These are phyloP conservation scores for Ceratosolen fusciceps DNA, from an alignment of 1,140 invertebrate species.

Conservation along the genomic window DNA sequence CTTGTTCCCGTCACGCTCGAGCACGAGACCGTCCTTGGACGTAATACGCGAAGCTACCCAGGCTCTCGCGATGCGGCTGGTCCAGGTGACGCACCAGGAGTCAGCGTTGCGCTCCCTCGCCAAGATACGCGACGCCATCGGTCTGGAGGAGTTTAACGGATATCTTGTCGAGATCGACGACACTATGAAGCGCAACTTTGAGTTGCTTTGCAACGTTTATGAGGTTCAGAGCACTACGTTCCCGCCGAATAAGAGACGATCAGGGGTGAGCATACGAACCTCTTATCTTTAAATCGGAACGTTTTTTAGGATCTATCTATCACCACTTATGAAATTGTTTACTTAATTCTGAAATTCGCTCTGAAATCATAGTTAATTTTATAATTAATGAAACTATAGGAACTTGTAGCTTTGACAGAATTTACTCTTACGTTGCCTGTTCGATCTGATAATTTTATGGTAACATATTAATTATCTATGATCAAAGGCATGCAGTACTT, in stretches of 20 bases:
- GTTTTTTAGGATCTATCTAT: too few relatives aligned
- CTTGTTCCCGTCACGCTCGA: constrained; percentile 69
- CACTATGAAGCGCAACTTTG: constrained; percentile 77
- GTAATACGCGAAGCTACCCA: constrained; percentile 71
- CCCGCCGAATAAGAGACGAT: neutral
- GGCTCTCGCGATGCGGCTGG: constrained; percentile 77
- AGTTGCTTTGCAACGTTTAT: constrained; percentile 78
- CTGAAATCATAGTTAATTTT: too few relatives aligned
- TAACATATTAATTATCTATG: too few relatives aligned
- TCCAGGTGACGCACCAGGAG: constrained; percentile 78
- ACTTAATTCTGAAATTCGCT: too few relatives aligned
- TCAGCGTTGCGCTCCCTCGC: constrained; percentile 77
- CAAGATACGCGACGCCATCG: constrained; percentile 78
- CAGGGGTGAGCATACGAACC: constrained; percentile 23
- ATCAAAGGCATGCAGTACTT: too few relatives aligned
- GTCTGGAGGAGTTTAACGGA: constrained; percentile 75
- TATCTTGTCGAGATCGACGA: constrained; percentile 69
- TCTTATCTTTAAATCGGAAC: too few relatives aligned
- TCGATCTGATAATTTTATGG: too few relatives aligned
- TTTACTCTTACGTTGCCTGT: too few relatives aligned
- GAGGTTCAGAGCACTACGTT: constrained; percentile 57
- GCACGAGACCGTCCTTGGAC: constrained; percentile 63
- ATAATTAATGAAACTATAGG: too few relatives aligned
- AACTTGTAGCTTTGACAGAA: too few relatives aligned
- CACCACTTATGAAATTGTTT: too few relatives aligned